Evolutionary conservation across 2,888 invertebrate species (phyloP).

Genomic region (Plemyria rubiginata): DNA sequence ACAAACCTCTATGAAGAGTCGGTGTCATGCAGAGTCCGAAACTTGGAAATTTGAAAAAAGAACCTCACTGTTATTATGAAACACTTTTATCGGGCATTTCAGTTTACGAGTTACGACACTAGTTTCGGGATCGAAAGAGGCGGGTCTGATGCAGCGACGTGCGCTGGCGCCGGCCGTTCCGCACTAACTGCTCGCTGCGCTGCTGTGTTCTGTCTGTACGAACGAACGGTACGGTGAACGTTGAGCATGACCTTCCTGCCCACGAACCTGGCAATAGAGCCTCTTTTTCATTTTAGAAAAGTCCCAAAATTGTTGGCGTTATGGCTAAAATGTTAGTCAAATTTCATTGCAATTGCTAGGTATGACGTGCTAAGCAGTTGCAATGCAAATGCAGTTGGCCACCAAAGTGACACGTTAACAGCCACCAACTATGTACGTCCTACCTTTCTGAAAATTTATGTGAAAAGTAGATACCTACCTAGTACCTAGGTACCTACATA

Average conservation of each 20-base stretch:
- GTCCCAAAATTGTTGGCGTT: background rate
- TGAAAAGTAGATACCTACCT: background rate
- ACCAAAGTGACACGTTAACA: background rate
- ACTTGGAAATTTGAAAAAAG: conserved; percentile 62
- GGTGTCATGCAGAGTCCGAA: conserved; percentile 56
- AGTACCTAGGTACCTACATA: no score
- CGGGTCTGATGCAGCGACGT: conserved; percentile 54
- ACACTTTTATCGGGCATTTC: conserved; percentile 77
- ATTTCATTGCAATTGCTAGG: background rate
- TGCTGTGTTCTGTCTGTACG: no score
- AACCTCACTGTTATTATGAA: conserved; percentile 75
- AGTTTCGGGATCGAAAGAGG: conserved; percentile 64
- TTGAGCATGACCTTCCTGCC: conserved; percentile 77
- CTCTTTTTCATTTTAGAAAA: conserved; percentile 58
- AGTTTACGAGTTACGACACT: conserved; percentile 67
- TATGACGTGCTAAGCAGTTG: background rate
- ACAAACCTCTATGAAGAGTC: conserved; percentile 74
- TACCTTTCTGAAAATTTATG: background rate
- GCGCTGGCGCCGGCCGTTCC: conserved; percentile 74
- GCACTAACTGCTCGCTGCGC: conserved; percentile 67
- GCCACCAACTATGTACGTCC: background rate
- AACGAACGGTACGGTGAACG: conserved; percentile 64
- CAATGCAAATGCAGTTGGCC: background rate
- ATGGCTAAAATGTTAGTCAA: background rate
- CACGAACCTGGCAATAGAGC: conserved; percentile 71